Evolutionary conservation across 2,797 vertebrate species (phyloP), one percentile per base, ranked within the genome.

Genomic region (Dromococcyx pavoninus): DNA sequence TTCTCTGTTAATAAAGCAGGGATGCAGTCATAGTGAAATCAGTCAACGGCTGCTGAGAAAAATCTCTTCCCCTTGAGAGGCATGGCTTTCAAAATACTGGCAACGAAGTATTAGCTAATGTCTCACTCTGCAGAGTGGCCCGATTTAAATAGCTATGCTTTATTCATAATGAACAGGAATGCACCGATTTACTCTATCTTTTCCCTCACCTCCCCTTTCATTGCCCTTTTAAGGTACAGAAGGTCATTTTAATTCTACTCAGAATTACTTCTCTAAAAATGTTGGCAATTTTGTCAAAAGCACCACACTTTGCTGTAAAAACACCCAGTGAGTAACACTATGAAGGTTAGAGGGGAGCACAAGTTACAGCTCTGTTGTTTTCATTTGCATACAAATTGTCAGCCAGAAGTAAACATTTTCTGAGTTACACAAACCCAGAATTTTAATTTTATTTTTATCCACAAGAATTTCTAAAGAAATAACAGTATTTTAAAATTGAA

Each of bases 381-480:
- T 75, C 46, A 95, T 96, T 86, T 95, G 70, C 83, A 97, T 96
- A 87, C 77, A 94, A 71, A 92, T 91, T 97, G 54, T 66, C 93
- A 92, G 60, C 85, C 78, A 95, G 73, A 92, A 96, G 56, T 46
- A 96, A 96, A 96, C 16, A 74, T 94, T 95, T 93, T 95, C 11
- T 28, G 89, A 86, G 44, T 93, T 96, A 89, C 50, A 67, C 27
- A 95, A 94, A 95, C 43, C 2, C 37, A 25, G 6, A 74, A 62
- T 75, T 92, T 91, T 91, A 58, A 37, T 86, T 90, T 91, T 56
- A 22, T 64, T 69, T 91, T 89, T 57, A 48, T 53, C 51, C 22
- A 41, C 8, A 86, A 48, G 9, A 74, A 77, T 67, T 72, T 88
- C 24, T 43, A 61, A 76, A 78, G 10, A 67, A 70, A 32, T 48